phyloP scores from a whole-genome alignment of 2,888 invertebrate genomes.

The Oscheius sp. region DNA sequence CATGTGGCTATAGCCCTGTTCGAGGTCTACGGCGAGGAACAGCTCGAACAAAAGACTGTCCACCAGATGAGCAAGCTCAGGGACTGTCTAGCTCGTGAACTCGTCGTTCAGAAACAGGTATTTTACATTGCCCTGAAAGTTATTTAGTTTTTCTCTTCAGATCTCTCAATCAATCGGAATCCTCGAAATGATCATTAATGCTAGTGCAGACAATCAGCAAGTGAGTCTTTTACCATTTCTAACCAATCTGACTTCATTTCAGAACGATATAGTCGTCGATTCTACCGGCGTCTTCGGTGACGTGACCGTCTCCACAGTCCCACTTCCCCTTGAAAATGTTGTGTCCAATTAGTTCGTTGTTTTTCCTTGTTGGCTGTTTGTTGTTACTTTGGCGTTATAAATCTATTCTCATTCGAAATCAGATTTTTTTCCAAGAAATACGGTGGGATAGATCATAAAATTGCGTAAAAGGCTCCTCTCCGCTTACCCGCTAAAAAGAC shows the following conservation, averaged over 20 bases:
- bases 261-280: neutral
- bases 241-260: neutral
- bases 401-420: neutral
- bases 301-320: constrained; percentile 13
- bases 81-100: constrained; percentile 45
- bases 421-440: no score
- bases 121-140: neutral
- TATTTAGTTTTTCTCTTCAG: constrained; percentile 3
- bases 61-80: constrained; percentile 40
- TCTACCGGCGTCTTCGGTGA: constrained; percentile 16
- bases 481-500: no score
- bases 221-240: neutral
- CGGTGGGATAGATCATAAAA: no score
- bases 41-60: constrained; percentile 37
- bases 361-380: constrained; percentile 12
- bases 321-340: neutral
- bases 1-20: constrained; percentile 57
- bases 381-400: neutral
- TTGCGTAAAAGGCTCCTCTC: no score
- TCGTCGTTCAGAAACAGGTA: constrained; percentile 56
- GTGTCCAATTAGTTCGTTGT: neutral
- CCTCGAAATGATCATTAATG: constrained; percentile 53
- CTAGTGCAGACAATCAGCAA: neutral
- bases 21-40: constrained; percentile 57
- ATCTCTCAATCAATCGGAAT: constrained; percentile 49